Evolutionary conservation across 2,797 vertebrate species (phyloP), one percentile per base, ranked within the genome.

Genomic region (Selene dorsalis): DNA sequence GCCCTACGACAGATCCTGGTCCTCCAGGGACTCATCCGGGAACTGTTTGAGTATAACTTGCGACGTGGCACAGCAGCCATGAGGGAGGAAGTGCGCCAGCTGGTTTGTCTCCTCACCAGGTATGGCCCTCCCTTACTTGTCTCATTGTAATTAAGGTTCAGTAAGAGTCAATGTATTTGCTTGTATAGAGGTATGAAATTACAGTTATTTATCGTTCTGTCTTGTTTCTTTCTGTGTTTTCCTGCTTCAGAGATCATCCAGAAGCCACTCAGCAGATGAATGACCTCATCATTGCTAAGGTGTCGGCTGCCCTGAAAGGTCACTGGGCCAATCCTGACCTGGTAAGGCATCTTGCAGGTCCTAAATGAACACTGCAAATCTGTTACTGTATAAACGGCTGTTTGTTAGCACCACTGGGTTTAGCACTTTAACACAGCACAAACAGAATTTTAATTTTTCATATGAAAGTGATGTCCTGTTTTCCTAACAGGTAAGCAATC

Each of bases 181-280:
- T 26, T 38, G 39, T 7, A 38, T 0, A 2, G 5, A 13, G 2
- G 17, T 13, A 11, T 35, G 10, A 22, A 24, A 13, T 58, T 8
- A 1, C 52, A 4, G 55, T 53, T 30, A 24, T 63, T 57, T 67
- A 39, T 26, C 17, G 2, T 17, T 41, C 10, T 64, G 6, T 70
- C n/a, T 55, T 71, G 18, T 69, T 32, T 50, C 16, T 3, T 60
- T 39, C 11, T 0, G 5, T 79, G 0, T 73, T 62, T 22, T 74
- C 24, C 22, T 69, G 39, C 24, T 69, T 57, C 82, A 99, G 98
- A 91, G 98, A 99, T 95, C 97, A 99, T 82, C 96, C 97, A 30
- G 98, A 99, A 84, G 98, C 98, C 88, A 99, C 98, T 3, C 97
- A 99, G 81, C 97, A 99, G 84, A 97, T 99, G 98, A 99, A 99